These are phyloP conservation scores for Cacoxenus indagator DNA, from an alignment of 2,888 invertebrate genomes.

Conservation along the genomic window DNA sequence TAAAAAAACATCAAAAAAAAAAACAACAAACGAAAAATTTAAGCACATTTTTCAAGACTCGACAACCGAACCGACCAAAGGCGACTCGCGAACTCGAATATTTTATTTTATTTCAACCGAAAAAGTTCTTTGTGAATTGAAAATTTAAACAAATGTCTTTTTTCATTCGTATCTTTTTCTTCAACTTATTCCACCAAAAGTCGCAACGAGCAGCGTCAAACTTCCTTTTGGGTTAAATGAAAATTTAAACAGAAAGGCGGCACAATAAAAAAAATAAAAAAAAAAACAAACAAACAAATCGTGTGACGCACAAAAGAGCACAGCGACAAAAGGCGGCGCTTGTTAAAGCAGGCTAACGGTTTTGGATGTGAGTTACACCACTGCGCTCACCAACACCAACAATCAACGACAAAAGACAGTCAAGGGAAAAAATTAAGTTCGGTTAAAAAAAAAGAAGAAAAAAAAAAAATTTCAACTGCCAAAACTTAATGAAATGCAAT, in stretches of 20 bases:
- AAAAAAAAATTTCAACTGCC: slow-evolving; percentile 13
- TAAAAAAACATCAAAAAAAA: not conserved
- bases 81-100: not conserved
- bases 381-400: not conserved
- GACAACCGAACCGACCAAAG: not conserved
- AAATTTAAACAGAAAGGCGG: slow-evolving; percentile 5
- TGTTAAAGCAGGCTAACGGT: too few species aligned
- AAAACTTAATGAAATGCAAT: slow-evolving; percentile 58
- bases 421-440: slow-evolving; percentile 8
- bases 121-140: slow-evolving; percentile 9
- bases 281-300: not conserved
- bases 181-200: not conserved
- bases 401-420: not conserved
- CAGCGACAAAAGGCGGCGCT: not conserved
- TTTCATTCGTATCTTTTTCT: not conserved
- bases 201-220: not conserved
- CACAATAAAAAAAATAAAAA: not conserved
- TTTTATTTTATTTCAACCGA: not conserved
- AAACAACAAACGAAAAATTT: slow-evolving; percentile 5
- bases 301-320: not conserved
- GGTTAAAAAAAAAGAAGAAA: not conserved
- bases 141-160: slow-evolving; percentile 15
- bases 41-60: not conserved
- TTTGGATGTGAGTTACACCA: too few species aligned
- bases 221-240: slow-evolving; percentile 16